Evolutionary conservation across 2,888 invertebrate species (phyloP), one percentile per base, ranked within the genome.

Genomic region (Quadriops clusia): DNA sequence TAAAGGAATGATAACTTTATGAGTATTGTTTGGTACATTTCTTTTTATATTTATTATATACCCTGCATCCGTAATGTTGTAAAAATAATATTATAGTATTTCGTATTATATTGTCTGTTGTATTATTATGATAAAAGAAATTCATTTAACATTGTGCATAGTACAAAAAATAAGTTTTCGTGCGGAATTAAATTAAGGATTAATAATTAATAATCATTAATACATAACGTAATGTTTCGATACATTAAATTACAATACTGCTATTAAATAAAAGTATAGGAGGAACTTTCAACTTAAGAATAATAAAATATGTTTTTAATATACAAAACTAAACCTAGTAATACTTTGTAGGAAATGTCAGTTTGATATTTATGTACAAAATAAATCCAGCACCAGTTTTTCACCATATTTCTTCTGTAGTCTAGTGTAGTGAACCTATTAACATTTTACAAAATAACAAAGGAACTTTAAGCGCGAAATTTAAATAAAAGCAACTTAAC

Each of bases 271-370:
- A 37, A 28, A 28, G 32, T 34, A 34, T 25, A 38, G 27, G 34
- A 46, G 46, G 46, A 48, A 46, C 45, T 47, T 43, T 38, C 31
- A 43, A 39, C 32, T 28, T 26, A 31, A 36, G 15, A 12, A 26
- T 26, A n/a, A 14, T 17, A 8, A 6, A 11, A 20, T 26, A 22
- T 12, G 13, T 23, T 34, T 29, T 30, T 35, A 22, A 37, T 33
- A 24, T 24, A 23, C 17, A 24, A 30, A 34, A 23, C 28, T 23
- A 15, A 44, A 51, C 51, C 52, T 60, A 61, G 54, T 61, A 61
- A 61, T 61, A 61, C 61, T 61, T 58, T 47, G 41, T 58, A 60
- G 59, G 60, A 61, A n/a, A 61, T 60, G 60, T 60, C 59, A 47
- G 50, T 34, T 32, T 37, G 36, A 51, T 28, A 23, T 31, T 22